Conservation (phyloP, 2,888 invertebrate species). For the Watsonalla binaria region DNA sequence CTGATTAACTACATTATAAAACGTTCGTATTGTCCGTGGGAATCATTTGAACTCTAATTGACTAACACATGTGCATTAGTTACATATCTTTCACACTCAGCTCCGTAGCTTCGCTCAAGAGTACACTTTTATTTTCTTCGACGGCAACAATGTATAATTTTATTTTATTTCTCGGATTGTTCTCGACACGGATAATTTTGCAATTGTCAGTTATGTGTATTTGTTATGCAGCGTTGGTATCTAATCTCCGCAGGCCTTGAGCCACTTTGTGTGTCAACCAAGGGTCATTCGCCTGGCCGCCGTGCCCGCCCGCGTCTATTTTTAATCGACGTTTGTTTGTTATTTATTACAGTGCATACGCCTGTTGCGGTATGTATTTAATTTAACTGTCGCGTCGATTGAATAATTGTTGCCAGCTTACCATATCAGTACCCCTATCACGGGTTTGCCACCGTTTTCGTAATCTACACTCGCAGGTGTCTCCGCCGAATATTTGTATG, state of each 20-base stretch:
- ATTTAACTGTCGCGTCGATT: conserved; percentile 46
- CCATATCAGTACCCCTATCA: too few species aligned
- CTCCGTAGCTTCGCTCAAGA: too few species aligned
- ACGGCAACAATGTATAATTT: conserved; percentile 8
- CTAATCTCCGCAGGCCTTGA: conserved; percentile 75
- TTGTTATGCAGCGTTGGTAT: conserved; percentile 67
- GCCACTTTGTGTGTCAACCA: conserved; percentile 72
- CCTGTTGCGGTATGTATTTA: conserved; percentile 28
- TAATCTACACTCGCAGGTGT: too few species aligned
- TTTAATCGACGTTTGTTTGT: conserved; percentile 66
- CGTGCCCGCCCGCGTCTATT: conserved; percentile 59
- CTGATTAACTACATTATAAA: too few species aligned
- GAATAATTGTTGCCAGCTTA: conserved; percentile 43
- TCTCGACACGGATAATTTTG: conserved; percentile 47
- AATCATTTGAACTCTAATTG: too few species aligned
- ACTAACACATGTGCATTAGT: neutral
- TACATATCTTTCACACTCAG: neutral
- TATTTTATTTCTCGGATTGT: conserved; percentile 18
- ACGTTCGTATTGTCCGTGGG: too few species aligned
- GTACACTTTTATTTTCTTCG: neutral
- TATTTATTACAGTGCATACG: conserved; percentile 53
- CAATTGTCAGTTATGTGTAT: conserved; percentile 51
- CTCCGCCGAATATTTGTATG: too few species aligned
- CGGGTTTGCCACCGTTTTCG: too few species aligned
- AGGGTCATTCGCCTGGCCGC: conserved; percentile 69